Percentiles rank a stretch among this genome's conserved stretches.
Conservation (phyloP, 1,140 invertebrate species). For the Pseudomyrmex dendroicus region DNA sequence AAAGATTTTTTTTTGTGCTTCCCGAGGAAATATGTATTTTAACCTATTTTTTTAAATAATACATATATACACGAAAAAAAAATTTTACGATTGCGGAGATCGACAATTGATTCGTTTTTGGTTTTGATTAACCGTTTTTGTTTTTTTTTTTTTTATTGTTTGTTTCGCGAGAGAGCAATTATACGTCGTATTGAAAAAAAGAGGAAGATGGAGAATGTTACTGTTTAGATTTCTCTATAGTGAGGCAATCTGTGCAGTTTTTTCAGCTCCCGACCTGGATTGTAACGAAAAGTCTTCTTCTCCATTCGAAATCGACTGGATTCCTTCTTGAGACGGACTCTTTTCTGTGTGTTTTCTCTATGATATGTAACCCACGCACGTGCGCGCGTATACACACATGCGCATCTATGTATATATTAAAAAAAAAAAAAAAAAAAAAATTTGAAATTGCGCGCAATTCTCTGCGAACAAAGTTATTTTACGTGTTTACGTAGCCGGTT, state of each 20-base stretch:
- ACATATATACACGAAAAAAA: background rate
- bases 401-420: background rate
- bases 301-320: conserved; percentile 7
- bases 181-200: background rate
- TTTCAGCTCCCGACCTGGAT: conserved; percentile 32
- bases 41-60: too few relatives aligned
- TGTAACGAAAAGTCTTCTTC: conserved; percentile 12
- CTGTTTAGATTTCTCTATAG: conserved; percentile 38
- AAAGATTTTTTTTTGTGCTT: background rate
- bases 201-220: background rate
- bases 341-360: conserved; percentile 26
- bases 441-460: conserved; percentile 30
- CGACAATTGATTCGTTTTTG: background rate
- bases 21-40: conserved; percentile 13
- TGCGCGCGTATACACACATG: conserved; percentile 2
- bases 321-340: conserved; percentile 25
- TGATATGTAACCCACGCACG: conserved; percentile 1
- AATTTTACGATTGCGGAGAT: background rate
- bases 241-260: conserved; percentile 18
- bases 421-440: background rate
- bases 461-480: background rate
- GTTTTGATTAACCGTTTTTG: conserved; percentile 16
- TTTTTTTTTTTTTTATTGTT: too few relatives aligned
- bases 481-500: background rate
- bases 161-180: background rate